A percentile compares a stretch with the other conserved stretches of the same genome.
Conservation (phyloP, 1,140 invertebrate genomes). For the Eumaeus atala region DNA sequence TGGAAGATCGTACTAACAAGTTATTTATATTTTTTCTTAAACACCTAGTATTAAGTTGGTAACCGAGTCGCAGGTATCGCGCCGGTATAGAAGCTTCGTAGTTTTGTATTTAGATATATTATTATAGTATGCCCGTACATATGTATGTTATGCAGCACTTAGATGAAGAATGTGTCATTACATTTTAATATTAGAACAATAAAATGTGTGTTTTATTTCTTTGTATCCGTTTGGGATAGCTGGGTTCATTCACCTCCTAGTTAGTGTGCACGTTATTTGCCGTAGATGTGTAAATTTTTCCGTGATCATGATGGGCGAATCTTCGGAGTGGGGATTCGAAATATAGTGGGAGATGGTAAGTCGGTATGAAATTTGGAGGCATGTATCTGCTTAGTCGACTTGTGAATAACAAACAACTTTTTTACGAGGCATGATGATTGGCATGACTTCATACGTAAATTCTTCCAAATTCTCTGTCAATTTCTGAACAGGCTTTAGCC, state of each 20-base stretch:
- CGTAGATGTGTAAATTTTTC: slow-evolving; percentile 15
- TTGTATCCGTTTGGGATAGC: slow-evolving; percentile 39
- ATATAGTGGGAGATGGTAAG: slow-evolving; percentile 33
- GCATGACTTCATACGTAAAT: slow-evolving; percentile 57
- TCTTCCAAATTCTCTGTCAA: slow-evolving; percentile 70
- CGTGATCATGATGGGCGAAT: slow-evolving; percentile 17
- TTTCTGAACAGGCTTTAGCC: slow-evolving; percentile 59
- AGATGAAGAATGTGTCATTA: slow-evolving; percentile 66
- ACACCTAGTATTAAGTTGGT: slow-evolving; percentile 50
- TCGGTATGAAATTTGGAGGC: slow-evolving; percentile 30
- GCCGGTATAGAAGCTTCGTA: slow-evolving; percentile 31
- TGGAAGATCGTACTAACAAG: slow-evolving; percentile 30
- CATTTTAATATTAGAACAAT: slow-evolving; percentile 67
- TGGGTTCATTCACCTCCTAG: slow-evolving; percentile 44
- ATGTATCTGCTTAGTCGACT: slow-evolving; percentile 34
- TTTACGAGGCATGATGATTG: slow-evolving; percentile 47
- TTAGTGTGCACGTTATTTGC: slow-evolving; percentile 43
- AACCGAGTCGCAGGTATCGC: slow-evolving; percentile 24
- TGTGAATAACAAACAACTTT: slow-evolving; percentile 39
- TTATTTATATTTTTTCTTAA: slow-evolving; percentile 43
- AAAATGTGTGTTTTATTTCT: slow-evolving; percentile 68
- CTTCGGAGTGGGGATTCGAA: slow-evolving; percentile 28
- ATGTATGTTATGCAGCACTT: slow-evolving; percentile 59
- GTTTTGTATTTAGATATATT: slow-evolving; percentile 50
- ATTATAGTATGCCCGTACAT: slow-evolving; percentile 48